A percentile compares a stretch with the other conserved stretches of the same genome.
Evolutionary conservation across 2,797 vertebrate genomes (phyloP).

Genomic region (Discoglossus pictus): DNA sequence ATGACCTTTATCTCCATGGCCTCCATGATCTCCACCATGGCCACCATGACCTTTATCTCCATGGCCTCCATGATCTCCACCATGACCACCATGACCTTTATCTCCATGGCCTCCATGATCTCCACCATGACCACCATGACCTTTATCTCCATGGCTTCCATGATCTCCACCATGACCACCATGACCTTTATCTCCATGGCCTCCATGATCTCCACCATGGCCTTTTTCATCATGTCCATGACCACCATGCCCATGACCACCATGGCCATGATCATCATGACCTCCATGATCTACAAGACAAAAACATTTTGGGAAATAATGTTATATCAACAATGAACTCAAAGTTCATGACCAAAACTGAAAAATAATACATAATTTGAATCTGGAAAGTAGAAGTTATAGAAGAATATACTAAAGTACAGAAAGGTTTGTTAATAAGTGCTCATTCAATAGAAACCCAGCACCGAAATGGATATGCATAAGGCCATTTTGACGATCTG

Average conservation of each 20-base stretch:
- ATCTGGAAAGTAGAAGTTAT: too few relatives aligned
- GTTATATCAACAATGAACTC: too few relatives aligned
- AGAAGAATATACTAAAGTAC: too few relatives aligned
- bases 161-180: not conserved
- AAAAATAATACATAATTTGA: too few relatives aligned
- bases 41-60: not conserved
- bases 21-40: not conserved
- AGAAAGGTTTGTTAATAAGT: too few relatives aligned
- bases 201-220: slow-evolving; percentile 8
- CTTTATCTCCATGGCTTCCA: not conserved
- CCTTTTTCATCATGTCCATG: not conserved
- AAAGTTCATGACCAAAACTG: too few relatives aligned
- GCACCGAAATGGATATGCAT: too few relatives aligned
- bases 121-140: not conserved
- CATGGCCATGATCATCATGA: not conserved
- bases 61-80: not conserved
- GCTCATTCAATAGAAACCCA: too few relatives aligned
- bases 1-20: not conserved
- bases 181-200: not conserved
- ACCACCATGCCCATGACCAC: not conserved
- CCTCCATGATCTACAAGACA: not conserved
- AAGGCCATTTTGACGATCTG: too few relatives aligned
- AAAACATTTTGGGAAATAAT: not conserved
- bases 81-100: not conserved
- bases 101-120: not conserved